A percentile compares a stretch with the other conserved stretches of the same genome.
phyloP scores from a whole-genome alignment of 2,888 invertebrate species.

The Cheilosia soror region DNA sequence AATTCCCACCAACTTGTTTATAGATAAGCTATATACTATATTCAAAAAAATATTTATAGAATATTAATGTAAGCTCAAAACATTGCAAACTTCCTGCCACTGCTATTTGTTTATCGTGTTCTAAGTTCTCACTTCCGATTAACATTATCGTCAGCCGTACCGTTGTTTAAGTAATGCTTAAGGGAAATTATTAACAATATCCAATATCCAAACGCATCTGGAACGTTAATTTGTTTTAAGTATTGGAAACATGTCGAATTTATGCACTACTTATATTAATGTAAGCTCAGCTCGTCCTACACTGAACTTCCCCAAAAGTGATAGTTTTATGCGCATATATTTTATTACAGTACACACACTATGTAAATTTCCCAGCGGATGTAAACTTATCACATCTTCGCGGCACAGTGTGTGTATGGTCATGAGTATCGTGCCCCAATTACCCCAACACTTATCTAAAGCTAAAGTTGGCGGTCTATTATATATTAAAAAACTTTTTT shows the following conservation, averaged over 20 bases:
- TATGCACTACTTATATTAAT: neutral
- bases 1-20: neutral
- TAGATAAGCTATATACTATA: neutral
- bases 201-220: neutral
- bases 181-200: neutral
- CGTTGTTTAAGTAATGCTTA: neutral
- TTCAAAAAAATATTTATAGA: constrained; percentile 15
- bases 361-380: constrained; percentile 34
- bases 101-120: constrained; percentile 40
- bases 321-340: neutral
- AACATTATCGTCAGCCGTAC: constrained; percentile 3
- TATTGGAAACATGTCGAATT: neutral
- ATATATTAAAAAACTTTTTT: neutral
- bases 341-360: neutral
- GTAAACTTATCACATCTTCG: constrained; percentile 51
- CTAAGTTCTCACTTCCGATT: constrained; percentile 48
- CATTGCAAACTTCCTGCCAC: constrained; percentile 47
- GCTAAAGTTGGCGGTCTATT: constrained; percentile 20
- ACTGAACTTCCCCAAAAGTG: constrained; percentile 1
- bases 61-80: constrained; percentile 11
- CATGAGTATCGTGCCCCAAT: constrained; percentile 52
- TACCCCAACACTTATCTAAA: constrained; percentile 41
- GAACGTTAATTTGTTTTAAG: neutral
- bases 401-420: constrained; percentile 6
- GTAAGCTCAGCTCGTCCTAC: neutral